These are phyloP conservation scores for Macrotus californicus DNA, from an alignment of 2,113 vertebrate species.

Conservation along the genomic window DNA sequence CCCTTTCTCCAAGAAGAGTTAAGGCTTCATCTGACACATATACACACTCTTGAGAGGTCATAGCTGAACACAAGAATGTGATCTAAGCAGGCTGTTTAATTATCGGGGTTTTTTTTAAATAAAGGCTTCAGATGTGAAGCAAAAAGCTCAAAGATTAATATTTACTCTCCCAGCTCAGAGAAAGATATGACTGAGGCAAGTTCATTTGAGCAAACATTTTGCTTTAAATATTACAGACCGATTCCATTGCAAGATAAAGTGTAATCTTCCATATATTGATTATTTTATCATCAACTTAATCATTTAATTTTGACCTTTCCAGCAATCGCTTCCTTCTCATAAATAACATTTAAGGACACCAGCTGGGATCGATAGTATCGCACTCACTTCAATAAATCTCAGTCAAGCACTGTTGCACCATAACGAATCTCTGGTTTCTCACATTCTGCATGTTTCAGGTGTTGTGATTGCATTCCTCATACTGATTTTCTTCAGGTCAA, in stretches of 20 bases:
- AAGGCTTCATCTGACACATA: neutral
- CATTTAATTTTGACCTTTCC: neutral
- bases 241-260: neutral
- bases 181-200: neutral
- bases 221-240: constrained; percentile 23
- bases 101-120: neutral
- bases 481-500: neutral
- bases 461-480: neutral
- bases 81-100: neutral
- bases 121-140: neutral
- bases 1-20: neutral
- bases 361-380: neutral
- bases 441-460: neutral
- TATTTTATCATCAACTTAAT: neutral
- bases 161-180: neutral
- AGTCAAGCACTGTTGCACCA: neutral
- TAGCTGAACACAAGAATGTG: neutral
- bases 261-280: neutral
- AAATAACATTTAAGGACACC: neutral
- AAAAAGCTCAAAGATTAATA: constrained; percentile 7
- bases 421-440: neutral
- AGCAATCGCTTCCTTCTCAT: neutral
- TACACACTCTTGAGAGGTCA: neutral
- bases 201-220: constrained; percentile 15
- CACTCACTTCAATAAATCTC: neutral